Percentiles rank a stretch among this genome's conserved stretches.
Evolutionary conservation across 2,888 invertebrate genomes (phyloP).

Genomic region (Oxystoma pomonae): DNA sequence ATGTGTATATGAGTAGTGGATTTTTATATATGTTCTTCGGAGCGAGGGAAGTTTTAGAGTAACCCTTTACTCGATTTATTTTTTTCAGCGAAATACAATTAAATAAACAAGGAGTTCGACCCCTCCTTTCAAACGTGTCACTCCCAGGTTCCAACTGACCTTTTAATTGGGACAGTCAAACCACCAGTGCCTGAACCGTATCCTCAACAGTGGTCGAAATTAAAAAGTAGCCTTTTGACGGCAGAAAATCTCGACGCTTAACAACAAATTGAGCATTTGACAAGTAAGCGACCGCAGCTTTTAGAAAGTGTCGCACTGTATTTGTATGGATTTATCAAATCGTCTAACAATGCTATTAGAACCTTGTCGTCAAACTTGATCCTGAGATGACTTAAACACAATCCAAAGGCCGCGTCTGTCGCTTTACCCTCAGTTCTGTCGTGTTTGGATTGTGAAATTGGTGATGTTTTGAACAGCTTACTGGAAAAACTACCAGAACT

Average conservation of each 20-base stretch:
- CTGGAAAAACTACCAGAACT: slow-evolving; percentile 82
- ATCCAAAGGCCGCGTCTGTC: slow-evolving; percentile 51
- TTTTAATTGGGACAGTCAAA: slow-evolving; percentile 51
- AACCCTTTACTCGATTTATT: too few species aligned
- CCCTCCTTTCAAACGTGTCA: slow-evolving; percentile 60
- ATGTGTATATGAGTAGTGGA: too few species aligned
- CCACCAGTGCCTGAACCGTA: slow-evolving; percentile 45
- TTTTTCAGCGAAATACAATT: slow-evolving; percentile 53
- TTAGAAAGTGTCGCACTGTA: slow-evolving; percentile 62
- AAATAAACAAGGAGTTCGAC: slow-evolving; percentile 54
- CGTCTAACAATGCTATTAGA: slow-evolving; percentile 61
- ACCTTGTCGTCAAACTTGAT: slow-evolving; percentile 68
- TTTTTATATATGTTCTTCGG: too few species aligned
- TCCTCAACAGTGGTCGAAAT: slow-evolving; percentile 52
- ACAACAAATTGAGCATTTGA: slow-evolving; percentile 70
- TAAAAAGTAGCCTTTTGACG: slow-evolving; percentile 47
- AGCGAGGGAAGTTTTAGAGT: too few species aligned
- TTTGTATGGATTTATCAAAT: slow-evolving; percentile 61
- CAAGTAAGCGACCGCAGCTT: slow-evolving; percentile 63
- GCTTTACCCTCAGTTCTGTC: slow-evolving; percentile 75
- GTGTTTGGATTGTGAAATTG: slow-evolving; percentile 74
- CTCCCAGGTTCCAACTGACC: slow-evolving; percentile 51
- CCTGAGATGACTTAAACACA: slow-evolving; percentile 65
- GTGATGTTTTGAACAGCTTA: slow-evolving; percentile 73
- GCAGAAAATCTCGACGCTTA: slow-evolving; percentile 57